Base-by-base conservation (phyloP, 2,888 invertebrate species). In the Alviniconcha strummeri region DNA sequence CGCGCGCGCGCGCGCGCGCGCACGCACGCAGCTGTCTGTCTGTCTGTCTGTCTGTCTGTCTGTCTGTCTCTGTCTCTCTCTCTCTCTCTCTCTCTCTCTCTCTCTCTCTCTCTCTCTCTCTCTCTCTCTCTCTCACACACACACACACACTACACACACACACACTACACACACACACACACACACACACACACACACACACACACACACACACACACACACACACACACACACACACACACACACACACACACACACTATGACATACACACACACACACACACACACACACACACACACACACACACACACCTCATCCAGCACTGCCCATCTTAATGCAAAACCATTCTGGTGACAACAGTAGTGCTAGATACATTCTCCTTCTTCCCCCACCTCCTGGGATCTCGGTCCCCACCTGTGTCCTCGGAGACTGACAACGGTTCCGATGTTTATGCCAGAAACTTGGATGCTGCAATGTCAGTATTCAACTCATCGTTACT, bases 61-160 rank as follows among this genome's bases (percentile, higher is more conserved):
- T 71, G 6, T 71, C 71, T 71, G 13, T 81, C 80, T 81, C 54
- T 81, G 69, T 71, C 9, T 71, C 71, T 81, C 5, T 69, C 64
- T 79, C 64, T 79, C 19, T 79, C 64, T 79, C 7, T 81, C 80
- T 54, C 52, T 69, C 54, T 71, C 71, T 78, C 56, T 78, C 56
- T 78, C 56, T 78, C 56, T 78, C 78, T 78, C 54, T 78, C 78
- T 78, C 56, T 78, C 78, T 78, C 78, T 78, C n/a, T n/a, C n/a
- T n/a, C n/a, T n/a, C n/a, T n/a, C n/a, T n/a, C n/a, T n/a, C n/a
- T 69, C 69, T 13, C 64, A 64, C 64, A 15, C 64, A 64, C 64
- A 64, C 64, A 64, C 64, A 64, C 15, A 4, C 9, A 64, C 64
- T 3, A 17, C n/a, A n/a, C n/a, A n/a, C n/a, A n/a, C n/a, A n/a